Evolutionary conservation across 2,797 vertebrate genomes (phyloP).

Genomic region (Varecia variegata): DNA sequence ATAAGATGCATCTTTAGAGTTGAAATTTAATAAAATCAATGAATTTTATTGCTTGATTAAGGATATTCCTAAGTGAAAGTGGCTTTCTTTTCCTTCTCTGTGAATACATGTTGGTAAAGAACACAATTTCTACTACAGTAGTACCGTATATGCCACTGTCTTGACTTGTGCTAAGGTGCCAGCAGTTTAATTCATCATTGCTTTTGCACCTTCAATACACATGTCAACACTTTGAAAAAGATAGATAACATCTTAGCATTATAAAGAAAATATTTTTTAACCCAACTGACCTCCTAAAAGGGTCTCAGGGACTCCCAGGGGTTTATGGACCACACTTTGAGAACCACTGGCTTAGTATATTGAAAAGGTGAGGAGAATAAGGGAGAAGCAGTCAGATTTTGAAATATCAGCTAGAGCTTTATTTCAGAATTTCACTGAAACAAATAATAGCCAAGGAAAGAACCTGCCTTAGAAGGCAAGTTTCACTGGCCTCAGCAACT

Average conservation of each 20-base stretch:
- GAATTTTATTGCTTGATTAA: not conserved
- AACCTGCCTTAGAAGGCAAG: not conserved
- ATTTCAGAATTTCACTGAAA: not conserved
- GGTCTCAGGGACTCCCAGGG: not conserved
- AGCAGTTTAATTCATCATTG: not conserved
- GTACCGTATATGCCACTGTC: not conserved
- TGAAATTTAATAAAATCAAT: conserved; percentile 12
- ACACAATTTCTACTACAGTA: not conserved
- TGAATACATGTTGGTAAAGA: not conserved
- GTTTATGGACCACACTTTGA: not conserved
- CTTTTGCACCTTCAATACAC: not conserved
- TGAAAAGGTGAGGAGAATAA: not conserved
- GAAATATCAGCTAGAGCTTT: not conserved
- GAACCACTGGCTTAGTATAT: not conserved
- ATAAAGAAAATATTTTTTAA: not conserved
- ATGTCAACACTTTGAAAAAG: not conserved
- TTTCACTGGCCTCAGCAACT: not conserved
- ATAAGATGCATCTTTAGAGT: not conserved
- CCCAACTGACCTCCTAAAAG: not conserved
- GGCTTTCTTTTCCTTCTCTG: not conserved
- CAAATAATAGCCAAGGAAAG: not conserved
- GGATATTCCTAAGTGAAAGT: not conserved
- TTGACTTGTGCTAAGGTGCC: not conserved
- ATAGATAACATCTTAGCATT: not conserved
- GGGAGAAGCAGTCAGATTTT: not conserved